phyloP scores from a whole-genome alignment of 2,888 invertebrate genomes.

The Protophormia terraenovae region DNA sequence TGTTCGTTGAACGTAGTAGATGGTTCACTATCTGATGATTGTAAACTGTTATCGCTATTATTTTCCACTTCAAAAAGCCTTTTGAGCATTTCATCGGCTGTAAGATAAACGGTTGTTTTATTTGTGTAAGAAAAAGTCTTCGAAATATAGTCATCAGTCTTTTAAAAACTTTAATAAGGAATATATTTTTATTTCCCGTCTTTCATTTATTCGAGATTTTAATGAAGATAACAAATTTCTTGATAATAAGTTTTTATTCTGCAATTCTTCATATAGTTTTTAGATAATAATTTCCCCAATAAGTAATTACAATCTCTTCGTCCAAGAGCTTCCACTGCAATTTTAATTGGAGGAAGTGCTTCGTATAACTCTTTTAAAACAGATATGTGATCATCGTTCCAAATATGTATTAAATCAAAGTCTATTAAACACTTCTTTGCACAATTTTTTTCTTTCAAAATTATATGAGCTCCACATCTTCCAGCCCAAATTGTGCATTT shows the following conservation, averaged over 20 bases:
- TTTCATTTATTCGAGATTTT: background rate
- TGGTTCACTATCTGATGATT: too few relatives aligned
- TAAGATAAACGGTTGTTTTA: background rate
- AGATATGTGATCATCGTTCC: background rate
- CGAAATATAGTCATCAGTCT: background rate
- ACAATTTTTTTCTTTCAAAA: background rate
- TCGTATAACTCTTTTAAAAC: slow-evolving; percentile 3
- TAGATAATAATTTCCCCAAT: slow-evolving; percentile 9
- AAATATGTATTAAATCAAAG: background rate
- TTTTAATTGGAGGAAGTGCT: background rate
- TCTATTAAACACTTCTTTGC: background rate
- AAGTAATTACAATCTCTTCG: too few relatives aligned
- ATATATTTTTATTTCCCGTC: background rate
- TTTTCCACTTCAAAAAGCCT: background rate
- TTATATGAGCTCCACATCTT: too few relatives aligned
- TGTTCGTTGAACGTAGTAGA: background rate
- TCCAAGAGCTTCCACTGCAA: too few relatives aligned
- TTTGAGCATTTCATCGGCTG: too few relatives aligned
- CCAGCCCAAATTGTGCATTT: too few relatives aligned
- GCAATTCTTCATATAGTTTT: background rate
- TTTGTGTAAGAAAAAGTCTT: background rate
- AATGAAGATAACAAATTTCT: slow-evolving; percentile 1
- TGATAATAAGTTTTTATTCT: slow-evolving; percentile 9
- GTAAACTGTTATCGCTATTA: too few relatives aligned
- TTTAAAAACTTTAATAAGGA: slow-evolving; percentile 11